Conservation (phyloP, 2,888 invertebrate species). For the Cerceris ruficornis region DNA sequence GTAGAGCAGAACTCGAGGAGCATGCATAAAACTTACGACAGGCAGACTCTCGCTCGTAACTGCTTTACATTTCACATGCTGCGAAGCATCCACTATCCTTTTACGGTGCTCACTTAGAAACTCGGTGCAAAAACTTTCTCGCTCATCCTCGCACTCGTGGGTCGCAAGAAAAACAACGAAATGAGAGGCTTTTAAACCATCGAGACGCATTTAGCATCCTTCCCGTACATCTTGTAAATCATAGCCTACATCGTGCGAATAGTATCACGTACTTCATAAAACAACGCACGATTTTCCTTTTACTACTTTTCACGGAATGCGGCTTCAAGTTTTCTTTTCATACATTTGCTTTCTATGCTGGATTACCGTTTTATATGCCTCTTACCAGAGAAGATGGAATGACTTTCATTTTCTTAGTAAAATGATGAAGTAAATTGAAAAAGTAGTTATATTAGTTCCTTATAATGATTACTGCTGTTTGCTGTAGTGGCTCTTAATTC, state of each 20-base stretch:
- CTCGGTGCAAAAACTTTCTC: not conserved
- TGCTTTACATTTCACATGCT: conserved; percentile 3
- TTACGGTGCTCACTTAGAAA: not conserved
- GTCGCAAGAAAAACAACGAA: conserved; percentile 3
- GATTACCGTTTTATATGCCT: too few relatives aligned
- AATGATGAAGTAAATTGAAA: too few relatives aligned
- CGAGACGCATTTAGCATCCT: conserved; percentile 6
- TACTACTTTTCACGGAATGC: too few relatives aligned
- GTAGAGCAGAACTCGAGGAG: conserved; percentile 7
- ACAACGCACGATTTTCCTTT: not conserved
- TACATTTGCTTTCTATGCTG: too few relatives aligned
- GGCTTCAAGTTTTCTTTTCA: too few relatives aligned
- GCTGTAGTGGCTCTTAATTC: too few relatives aligned
- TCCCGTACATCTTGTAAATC: not conserved
- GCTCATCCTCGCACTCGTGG: not conserved
- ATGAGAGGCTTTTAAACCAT: conserved; percentile 8
- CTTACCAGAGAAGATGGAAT: too few relatives aligned
- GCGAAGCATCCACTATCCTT: conserved; percentile 5
- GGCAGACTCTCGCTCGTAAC: conserved; percentile 1
- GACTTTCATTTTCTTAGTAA: too few relatives aligned
- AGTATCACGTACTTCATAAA: not conserved
- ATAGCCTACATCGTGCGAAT: not conserved
- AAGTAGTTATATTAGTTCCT: too few relatives aligned
- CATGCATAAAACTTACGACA: conserved; percentile 10
- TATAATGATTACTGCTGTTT: too few relatives aligned